Base-by-base conservation (phyloP, 2,797 vertebrate genomes). In the Lithobates pipiens region DNA sequence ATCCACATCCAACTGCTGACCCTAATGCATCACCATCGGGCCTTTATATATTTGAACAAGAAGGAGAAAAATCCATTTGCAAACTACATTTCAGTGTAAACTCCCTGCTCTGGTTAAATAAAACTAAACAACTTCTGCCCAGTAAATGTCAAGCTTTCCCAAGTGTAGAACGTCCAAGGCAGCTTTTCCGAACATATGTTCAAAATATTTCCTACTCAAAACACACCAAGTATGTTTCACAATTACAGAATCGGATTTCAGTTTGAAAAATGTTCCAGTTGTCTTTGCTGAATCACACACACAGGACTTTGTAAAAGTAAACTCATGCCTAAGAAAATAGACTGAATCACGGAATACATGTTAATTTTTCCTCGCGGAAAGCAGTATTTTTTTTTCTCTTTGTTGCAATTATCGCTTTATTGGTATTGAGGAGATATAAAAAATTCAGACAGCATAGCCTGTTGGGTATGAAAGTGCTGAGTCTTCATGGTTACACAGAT, bases 231-330 rank as follows among this genome's bases (percentile, higher is more conserved):
- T 77, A 76, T 46, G 67, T 67, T 76, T 67, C 67, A 82, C 75
- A 68, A 77, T 83, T 86, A 82, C 69, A 72, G 80, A 82, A 77
- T 83, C 85, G 16, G 68, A 70, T 86, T 86, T 86, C 85, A 25
- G 57, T 72, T 65, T 68, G 21, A 50, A 77, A 86, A 71, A 23
- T 42, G 73, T 86, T 81, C 85, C 85, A 82, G 23, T 77, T 69
- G 78, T 27, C 75, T 72, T 67, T 86, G 80, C 68, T 77, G 75
- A 86, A 73, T 77, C 85, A 86, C 65, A 71, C 44, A n/a, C 73
- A 23, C 21, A 61, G 54, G 32, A 61, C 32, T 75, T 80, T 18
- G n/a, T 69, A 77, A 80, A 71, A 81, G 42, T 46, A 71, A 76
- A 76, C 61, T 76, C 76, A 32, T 70, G 65, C 68, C n/a, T 70